phyloP scores from a whole-genome alignment of 2,888 invertebrate genomes.

The Drosophila cognata region DNA sequence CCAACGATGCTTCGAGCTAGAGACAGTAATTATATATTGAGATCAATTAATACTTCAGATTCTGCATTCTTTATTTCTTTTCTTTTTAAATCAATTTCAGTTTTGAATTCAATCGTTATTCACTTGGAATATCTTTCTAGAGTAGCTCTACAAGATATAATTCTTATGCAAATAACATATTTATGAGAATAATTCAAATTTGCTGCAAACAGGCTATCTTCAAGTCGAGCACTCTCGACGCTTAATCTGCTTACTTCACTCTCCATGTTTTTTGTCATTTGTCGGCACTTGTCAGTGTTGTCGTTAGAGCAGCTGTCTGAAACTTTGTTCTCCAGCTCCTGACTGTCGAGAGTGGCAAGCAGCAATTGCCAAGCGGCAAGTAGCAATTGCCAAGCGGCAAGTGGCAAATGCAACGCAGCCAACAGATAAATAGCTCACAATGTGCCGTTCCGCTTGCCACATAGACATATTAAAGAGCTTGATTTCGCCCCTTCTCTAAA shows the following conservation, averaged over 20 bases:
- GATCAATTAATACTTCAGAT: neutral
- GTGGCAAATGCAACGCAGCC: constrained; percentile 46
- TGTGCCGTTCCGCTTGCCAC: constrained; percentile 22
- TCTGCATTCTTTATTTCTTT: neutral
- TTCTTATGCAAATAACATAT: neutral
- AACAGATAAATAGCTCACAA: constrained; percentile 38
- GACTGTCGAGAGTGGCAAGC: constrained; percentile 27
- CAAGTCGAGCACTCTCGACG: neutral
- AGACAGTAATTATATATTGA: neutral
- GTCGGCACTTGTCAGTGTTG: constrained; percentile 7
- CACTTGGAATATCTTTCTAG: neutral
- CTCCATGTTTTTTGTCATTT: constrained; percentile 4
- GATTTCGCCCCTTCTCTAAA: neutral
- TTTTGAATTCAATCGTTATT: neutral
- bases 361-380: constrained; percentile 18
- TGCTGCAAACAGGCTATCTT: neutral
- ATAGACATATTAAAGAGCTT: constrained; percentile 19
- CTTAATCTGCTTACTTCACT: neutral
- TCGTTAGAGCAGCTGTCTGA: constrained; percentile 40
- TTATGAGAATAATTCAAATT: neutral
- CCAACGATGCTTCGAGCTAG: accelerated
- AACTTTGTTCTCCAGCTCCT: constrained; percentile 32
- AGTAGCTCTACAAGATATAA: neutral
- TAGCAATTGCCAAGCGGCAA: constrained; percentile 16
- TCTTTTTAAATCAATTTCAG: neutral